phyloP scores from a whole-genome alignment of 2,797 vertebrate species.

The Hoplostethus atlanticus region DNA sequence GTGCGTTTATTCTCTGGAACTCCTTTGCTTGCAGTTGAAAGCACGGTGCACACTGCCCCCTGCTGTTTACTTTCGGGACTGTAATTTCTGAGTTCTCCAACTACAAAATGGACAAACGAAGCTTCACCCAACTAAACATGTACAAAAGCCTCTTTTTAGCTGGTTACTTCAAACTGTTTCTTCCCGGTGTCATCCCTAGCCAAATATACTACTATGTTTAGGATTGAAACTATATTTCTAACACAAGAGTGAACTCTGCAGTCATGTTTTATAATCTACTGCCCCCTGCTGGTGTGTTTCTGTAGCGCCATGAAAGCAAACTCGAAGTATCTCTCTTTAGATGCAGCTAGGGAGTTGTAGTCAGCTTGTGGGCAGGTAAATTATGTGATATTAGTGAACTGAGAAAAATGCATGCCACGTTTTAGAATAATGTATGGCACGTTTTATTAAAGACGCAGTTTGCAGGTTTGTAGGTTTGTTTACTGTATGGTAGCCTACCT shows the following conservation, averaged over 20 bases:
- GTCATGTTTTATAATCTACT: slow-evolving; percentile 17
- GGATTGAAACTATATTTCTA: neutral
- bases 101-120: neutral
- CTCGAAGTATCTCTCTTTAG: no score
- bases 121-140: neutral
- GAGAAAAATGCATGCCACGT: no score
- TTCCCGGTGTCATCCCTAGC: accelerated
- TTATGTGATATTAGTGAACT: no score
- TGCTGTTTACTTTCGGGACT: neutral
- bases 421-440: no score
- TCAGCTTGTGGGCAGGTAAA: no score
- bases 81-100: accelerated
- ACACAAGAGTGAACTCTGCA: no score
- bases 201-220: neutral
- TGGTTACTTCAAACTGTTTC: no score
- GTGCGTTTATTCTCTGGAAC: neutral
- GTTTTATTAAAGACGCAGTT: no score
- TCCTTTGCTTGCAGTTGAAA: neutral
- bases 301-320: slow-evolving; percentile 3
- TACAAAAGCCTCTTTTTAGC: neutral
- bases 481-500: no score
- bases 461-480: no score
- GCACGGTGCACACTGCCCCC: slow-evolving; percentile 59
- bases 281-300: slow-evolving; percentile 53
- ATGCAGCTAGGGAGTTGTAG: no score